A percentile compares a stretch with the other conserved stretches of the same genome.
phyloP scores from a whole-genome alignment of 23 tunicate genomes.

The Styela clava region DNA sequence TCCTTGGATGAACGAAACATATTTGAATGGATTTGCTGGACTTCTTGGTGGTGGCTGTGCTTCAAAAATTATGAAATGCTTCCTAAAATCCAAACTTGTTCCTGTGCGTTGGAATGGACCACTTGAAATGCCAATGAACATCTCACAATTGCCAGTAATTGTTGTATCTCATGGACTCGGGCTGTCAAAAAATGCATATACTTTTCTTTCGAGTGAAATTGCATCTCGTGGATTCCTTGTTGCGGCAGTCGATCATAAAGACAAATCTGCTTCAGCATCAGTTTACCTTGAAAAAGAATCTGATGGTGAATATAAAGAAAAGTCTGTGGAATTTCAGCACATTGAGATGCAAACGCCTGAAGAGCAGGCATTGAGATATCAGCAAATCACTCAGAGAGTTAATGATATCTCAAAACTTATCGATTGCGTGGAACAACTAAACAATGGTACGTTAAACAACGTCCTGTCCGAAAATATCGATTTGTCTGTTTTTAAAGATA shows the following conservation, averaged over 20 bases:
- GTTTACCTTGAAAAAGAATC: slow-evolving; percentile 36
- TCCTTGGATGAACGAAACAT: slow-evolving; percentile 42
- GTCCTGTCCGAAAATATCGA: slow-evolving; percentile 28
- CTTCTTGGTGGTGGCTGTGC: slow-evolving; percentile 29
- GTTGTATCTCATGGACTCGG: slow-evolving; percentile 73
- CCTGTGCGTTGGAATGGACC: slow-evolving; percentile 45
- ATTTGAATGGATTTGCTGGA: slow-evolving; percentile 41
- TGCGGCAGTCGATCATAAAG: slow-evolving; percentile 79
- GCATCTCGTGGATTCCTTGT: slow-evolving; percentile 78
- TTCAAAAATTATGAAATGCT: slow-evolving; percentile 32
- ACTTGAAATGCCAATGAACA: slow-evolving; percentile 25
- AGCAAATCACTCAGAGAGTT: slow-evolving; percentile 57
- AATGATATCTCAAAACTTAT: slow-evolving; percentile 40
- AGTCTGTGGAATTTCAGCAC: slow-evolving; percentile 29
- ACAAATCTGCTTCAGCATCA: slow-evolving; percentile 62
- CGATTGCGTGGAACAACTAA: slow-evolving; percentile 36
- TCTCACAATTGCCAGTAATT: slow-evolving; percentile 45
- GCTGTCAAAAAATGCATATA: slow-evolving; percentile 37
- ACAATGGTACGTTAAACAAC: slow-evolving; percentile 34
- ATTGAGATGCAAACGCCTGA: slow-evolving; percentile 24
- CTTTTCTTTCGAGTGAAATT: slow-evolving; percentile 44
- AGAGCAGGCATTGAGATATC: slow-evolving; percentile 40
- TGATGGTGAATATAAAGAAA: slow-evolving; percentile 8
- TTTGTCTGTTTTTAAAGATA: slow-evolving; percentile 32
- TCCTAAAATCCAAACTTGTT: slow-evolving; percentile 11